phyloP scores from a whole-genome alignment of 2,888 invertebrate species.

The Slavum lentiscoides region DNA sequence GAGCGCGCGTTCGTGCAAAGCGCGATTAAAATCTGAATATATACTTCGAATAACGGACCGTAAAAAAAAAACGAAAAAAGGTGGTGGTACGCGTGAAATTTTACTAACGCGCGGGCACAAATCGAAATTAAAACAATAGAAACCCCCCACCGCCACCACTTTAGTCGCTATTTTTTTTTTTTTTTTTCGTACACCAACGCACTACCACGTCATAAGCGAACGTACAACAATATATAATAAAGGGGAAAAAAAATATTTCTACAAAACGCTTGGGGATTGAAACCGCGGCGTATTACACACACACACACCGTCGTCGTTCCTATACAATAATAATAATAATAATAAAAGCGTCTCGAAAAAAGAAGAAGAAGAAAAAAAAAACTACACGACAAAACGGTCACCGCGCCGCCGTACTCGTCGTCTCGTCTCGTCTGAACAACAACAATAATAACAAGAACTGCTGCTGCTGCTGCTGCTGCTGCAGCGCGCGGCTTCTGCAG shows the following conservation, averaged over 20 bases:
- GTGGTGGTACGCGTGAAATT: neutral
- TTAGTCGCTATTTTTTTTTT: neutral
- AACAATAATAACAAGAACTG: neutral
- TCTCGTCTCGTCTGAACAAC: conserved; percentile 14
- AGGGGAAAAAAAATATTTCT: neutral
- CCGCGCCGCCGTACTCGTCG: neutral
- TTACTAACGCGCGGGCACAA: neutral
- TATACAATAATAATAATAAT: no score
- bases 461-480: no score
- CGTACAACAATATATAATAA: neutral
- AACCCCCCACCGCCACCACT: neutral
- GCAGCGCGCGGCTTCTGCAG: conserved; percentile 27
- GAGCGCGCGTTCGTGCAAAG: no score
- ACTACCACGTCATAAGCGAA: neutral
- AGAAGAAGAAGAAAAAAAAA: conserved; percentile 35
- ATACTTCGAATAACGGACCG: neutral
- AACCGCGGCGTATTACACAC: conserved; percentile 18
- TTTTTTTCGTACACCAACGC: neutral
- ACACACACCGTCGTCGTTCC: no score
- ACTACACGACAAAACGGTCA: conserved; percentile 40
- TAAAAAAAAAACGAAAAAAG: neutral
- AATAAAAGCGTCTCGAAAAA: neutral
- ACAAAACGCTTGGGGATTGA: neutral
- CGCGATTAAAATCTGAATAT: neutral
- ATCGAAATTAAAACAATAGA: conserved; percentile 17